Percentiles rank a stretch among this genome's conserved stretches.
These are phyloP conservation scores for Heteropelma amictum DNA, from an alignment of 2,888 invertebrate species.

Conservation along the genomic window DNA sequence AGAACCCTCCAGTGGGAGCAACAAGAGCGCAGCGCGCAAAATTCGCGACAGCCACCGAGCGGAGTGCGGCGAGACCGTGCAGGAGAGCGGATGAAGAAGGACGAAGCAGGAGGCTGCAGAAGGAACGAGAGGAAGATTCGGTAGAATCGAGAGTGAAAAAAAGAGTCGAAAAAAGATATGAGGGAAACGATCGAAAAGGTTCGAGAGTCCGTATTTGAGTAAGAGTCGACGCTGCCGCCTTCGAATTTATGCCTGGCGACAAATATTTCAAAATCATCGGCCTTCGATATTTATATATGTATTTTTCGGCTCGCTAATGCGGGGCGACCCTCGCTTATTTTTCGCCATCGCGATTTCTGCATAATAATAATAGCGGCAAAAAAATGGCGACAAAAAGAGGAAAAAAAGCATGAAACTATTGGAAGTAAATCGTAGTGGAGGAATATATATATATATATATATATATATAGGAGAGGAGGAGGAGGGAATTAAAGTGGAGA, in stretches of 20 bases:
- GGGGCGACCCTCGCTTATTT: constrained; percentile 10
- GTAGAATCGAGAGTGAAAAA: constrained; percentile 30
- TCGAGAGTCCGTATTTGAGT: constrained; percentile 74
- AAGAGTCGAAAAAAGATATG: constrained; percentile 42
- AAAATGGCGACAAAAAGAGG: not conserved
- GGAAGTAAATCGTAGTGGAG: constrained; percentile 24
- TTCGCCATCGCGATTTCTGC: constrained; percentile 33
- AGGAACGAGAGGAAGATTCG: constrained; percentile 45
- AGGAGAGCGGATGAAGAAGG: constrained; percentile 28
- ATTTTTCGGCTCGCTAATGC: constrained; percentile 13
- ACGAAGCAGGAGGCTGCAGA: constrained; percentile 34
- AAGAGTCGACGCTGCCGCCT: constrained; percentile 71
- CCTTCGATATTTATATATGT: constrained; percentile 32
- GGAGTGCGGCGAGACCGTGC: constrained; percentile 46
- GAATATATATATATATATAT: constrained; percentile 54
- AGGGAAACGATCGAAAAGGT: constrained; percentile 52
- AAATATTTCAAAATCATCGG: constrained; percentile 76
- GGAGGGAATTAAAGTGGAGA: constrained; percentile 59
- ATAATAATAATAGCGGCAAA: constrained; percentile 27
- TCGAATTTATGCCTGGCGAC: constrained; percentile 75
- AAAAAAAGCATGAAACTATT: constrained; percentile 11
- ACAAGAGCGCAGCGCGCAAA: constrained; percentile 52
- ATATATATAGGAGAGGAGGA: constrained; percentile 58
- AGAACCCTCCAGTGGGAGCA: constrained; percentile 55
- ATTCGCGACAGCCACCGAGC: constrained; percentile 51